Conservation (phyloP, 2,888 invertebrate genomes). For the Galerucella calmariensis region DNA sequence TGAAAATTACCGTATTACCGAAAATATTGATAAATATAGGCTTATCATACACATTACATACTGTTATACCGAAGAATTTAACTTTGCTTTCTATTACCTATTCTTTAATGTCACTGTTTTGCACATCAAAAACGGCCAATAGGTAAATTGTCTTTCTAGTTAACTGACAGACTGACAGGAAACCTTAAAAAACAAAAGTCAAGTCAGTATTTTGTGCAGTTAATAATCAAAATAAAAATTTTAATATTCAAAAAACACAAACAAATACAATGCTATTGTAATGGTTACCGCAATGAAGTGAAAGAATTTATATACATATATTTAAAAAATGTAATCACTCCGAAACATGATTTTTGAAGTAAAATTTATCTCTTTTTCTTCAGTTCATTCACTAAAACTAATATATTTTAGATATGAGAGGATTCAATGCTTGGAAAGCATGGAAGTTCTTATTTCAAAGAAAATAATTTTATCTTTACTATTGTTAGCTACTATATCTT, state of each 20-base stretch:
- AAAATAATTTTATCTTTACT: conserved; percentile 60
- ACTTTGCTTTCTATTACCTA: no score
- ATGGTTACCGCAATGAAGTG: background rate
- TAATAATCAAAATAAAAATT: background rate
- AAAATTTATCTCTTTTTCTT: background rate
- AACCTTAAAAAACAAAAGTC: no score
- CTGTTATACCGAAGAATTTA: no score
- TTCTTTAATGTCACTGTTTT: no score
- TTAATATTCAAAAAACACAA: conserved; percentile 1
- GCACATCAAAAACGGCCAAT: no score
- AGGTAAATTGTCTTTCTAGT: no score
- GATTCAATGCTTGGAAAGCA: conserved; percentile 39
- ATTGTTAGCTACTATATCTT: conserved; percentile 65
- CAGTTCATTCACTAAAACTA: background rate
- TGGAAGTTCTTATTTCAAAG: conserved; percentile 61
- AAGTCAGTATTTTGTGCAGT: background rate
- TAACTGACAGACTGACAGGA: no score
- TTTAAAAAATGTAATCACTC: background rate
- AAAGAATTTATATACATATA: background rate
- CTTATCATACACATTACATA: no score
- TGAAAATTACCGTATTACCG: no score
- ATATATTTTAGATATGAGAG: conserved; percentile 40
- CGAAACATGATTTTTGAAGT: background rate
- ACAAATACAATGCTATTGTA: background rate
- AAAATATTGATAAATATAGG: no score